Base-by-base conservation (phyloP, 1,140 invertebrate species). In the Drosophila tropicalis region DNA sequence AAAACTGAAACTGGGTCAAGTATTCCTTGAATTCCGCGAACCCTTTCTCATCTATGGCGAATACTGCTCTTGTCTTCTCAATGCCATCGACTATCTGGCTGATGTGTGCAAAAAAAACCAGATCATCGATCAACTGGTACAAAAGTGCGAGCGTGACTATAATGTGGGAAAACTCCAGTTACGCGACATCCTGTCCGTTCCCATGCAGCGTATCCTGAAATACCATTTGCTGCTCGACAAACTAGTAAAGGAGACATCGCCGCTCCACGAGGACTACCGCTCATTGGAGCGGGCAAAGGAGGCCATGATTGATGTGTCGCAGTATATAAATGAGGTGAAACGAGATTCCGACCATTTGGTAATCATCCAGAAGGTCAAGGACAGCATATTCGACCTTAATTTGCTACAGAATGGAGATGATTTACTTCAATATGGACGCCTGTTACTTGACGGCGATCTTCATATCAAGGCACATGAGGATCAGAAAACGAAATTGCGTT, bases 291-390 rank as follows among this genome's bases (percentile, higher is more conserved):
- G 96, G 86, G 98, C 98, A n/a, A 95, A 97, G 80, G 98, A 99
- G 92, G 96, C 96, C 29, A 99, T 99, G 98, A 95, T 98, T 67
- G 98, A 99, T 93, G 95, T 99, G 32, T 98, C 98, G 12, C 95
- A 98, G 82, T 99, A 98, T 93, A 98, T 99, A 70, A 99, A 99
- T 92, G 98, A 99, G 94, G 97, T 99, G n/a, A 99, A 99, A 87
- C 93, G 98, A 56, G 98, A 99, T 93, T 98, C 96, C 61, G 98
- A 99, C 91, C 97, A 97, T 61, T 93, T 99, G 19, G 95, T 96
- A 70, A 95, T 99, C 58, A 98, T 99, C 77, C 95, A 95, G 70
- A 97, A 98, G 93, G 96, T 99, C 65, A 96, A 98, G 94, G 94
- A 95, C 68, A 96, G 95, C 79, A 97, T 98, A 82, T 93, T 95